These are phyloP conservation scores for Rhea pennata DNA, from an alignment of 2,113 vertebrate genomes.

Conservation along the genomic window DNA sequence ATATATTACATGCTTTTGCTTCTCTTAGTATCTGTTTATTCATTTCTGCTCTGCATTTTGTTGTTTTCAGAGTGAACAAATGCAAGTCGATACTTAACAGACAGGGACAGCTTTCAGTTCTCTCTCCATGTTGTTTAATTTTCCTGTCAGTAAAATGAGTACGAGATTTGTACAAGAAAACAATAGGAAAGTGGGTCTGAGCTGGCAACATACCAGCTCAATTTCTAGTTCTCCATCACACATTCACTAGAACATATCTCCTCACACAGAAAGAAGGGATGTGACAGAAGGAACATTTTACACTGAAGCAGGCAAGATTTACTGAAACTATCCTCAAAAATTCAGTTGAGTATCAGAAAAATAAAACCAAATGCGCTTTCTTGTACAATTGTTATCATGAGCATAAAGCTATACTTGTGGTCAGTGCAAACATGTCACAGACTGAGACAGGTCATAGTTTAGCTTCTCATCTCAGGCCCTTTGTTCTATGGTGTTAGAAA, in stretches of 20 bases:
- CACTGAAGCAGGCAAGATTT: not conserved
- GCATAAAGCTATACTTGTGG: not conserved
- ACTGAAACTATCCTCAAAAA: not conserved
- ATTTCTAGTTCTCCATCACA: slow-evolving; percentile 45
- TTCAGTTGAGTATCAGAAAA: not conserved
- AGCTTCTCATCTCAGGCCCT: not conserved
- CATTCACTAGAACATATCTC: not conserved
- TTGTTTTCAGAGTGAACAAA: slow-evolving; percentile 8
- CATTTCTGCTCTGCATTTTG: slow-evolving; percentile 3
- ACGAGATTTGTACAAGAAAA: not conserved
- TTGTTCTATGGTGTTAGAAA: not conserved
- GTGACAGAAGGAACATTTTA: slow-evolving; percentile 2
- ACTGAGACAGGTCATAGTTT: not conserved
- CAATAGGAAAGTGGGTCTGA: slow-evolving; percentile 19
- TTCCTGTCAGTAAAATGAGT: no score
- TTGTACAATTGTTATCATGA: not conserved
- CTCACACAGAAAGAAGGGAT: not conserved
- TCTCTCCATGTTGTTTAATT: not conserved
- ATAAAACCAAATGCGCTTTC: not conserved
- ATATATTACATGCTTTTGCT: not conserved
- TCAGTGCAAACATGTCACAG: not conserved
- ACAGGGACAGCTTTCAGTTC: slow-evolving; percentile 25
- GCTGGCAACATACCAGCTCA: slow-evolving; percentile 40
- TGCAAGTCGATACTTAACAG: not conserved
- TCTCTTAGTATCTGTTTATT: slow-evolving; percentile 25